Percentiles rank a stretch among this genome's conserved stretches.
These are phyloP conservation scores for Littorina saxatilis DNA, from an alignment of 1,140 invertebrate genomes.

Conservation along the genomic window DNA sequence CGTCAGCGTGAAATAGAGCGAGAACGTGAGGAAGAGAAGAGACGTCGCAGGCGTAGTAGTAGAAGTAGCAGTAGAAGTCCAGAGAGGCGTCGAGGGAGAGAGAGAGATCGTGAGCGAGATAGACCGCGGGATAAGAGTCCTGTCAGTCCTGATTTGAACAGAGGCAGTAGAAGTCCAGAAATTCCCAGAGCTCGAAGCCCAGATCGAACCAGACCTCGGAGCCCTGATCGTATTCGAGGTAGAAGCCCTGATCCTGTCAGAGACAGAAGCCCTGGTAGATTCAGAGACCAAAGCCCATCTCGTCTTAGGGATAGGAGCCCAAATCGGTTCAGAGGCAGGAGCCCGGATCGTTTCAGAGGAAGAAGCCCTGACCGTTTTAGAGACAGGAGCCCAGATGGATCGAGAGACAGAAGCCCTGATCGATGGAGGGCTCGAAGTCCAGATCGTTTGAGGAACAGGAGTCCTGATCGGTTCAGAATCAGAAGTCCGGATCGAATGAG, in stretches of 20 bases:
- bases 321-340: conserved; percentile 37
- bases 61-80: conserved; percentile 32
- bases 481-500: conserved; percentile 41
- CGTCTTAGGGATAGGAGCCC: neutral
- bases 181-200: too few relatives aligned
- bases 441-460: too few relatives aligned
- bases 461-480: conserved; percentile 46
- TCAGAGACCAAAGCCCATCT: too few relatives aligned
- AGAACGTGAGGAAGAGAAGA: neutral
- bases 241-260: too few relatives aligned
- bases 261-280: too few relatives aligned
- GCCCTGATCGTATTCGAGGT: neutral
- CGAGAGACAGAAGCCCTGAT: conserved; percentile 41
- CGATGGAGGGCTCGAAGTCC: conserved; percentile 17
- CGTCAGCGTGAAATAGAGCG: conserved; percentile 34
- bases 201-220: too few relatives aligned
- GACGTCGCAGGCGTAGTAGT: conserved; percentile 13
- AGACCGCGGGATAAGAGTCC: conserved; percentile 20
- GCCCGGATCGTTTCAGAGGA: conserved; percentile 24
- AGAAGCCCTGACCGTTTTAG: conserved; percentile 41
- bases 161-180: too few relatives aligned
- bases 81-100: conserved; percentile 21
- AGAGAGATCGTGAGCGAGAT: conserved; percentile 24
- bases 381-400: conserved; percentile 46
- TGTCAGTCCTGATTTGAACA: neutral